Conservation (phyloP, 2,888 invertebrate genomes). For the Corythucha ciliata region DNA sequence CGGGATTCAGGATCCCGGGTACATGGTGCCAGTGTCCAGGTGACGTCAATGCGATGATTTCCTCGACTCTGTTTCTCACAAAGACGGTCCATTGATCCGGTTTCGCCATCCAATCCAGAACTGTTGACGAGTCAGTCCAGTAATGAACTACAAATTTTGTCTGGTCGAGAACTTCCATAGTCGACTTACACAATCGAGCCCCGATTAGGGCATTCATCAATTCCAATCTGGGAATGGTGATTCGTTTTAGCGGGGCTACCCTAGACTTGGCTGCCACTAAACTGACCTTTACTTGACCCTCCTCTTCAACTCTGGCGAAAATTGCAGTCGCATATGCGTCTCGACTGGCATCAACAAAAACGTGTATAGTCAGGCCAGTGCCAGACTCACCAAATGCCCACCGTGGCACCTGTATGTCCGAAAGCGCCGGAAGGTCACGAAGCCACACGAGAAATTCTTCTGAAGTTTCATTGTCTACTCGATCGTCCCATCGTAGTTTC, state of each 20-base stretch:
- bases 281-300: constrained; percentile 26
- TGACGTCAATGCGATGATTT: constrained; percentile 27
- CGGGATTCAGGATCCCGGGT: constrained; percentile 36
- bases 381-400: neutral
- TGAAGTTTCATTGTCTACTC: neutral
- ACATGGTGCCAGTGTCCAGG: constrained; percentile 35
- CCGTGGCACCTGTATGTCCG: neutral
- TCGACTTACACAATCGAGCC: constrained; percentile 29
- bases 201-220: constrained; percentile 37
- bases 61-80: constrained; percentile 11
- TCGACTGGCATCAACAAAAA: constrained; percentile 37
- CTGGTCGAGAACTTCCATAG: constrained; percentile 22
- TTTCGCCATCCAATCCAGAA: constrained; percentile 35
- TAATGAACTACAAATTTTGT: constrained; percentile 10
- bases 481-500: constrained; percentile 11
- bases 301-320: constrained; percentile 32
- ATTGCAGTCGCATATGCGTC: constrained; percentile 36
- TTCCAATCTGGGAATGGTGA: constrained; percentile 39
- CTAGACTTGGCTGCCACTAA: constrained; percentile 37
- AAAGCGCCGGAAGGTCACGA: neutral
- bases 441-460: constrained; percentile 6
- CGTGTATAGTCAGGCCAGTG: constrained; percentile 30
- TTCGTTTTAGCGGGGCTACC: constrained; percentile 34
- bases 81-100: constrained; percentile 33
- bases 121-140: constrained; percentile 35